Evolutionary conservation across 2,797 vertebrate species (phyloP), one percentile per base, ranked within the genome.

Genomic region (Echeneis naucrates): DNA sequence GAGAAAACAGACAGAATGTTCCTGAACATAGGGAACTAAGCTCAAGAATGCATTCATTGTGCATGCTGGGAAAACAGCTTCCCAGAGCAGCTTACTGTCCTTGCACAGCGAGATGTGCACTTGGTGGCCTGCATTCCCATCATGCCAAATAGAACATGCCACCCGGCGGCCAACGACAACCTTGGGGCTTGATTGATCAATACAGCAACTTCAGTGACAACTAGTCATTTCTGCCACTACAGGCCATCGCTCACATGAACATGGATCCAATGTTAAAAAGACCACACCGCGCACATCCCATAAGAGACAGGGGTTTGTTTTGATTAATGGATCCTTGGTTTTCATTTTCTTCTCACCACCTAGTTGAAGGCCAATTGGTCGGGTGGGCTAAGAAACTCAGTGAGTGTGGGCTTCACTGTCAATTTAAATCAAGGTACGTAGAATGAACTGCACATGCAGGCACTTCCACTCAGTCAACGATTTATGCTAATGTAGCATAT

Each of bases 121-220:
- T 69, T 9, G 66, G 56, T 71, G 80, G 80, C 77, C 77, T 17
- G 57, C 65, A 50, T 72, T 77, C 77, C 69, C 82, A 63, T 50
- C 62, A 24, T 68, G 59, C 59, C 67, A 58, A 75, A 81, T 61
- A 55, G 56, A 87, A 82, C 72, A 61, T 67, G 66, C 73, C 68
- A 79, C 57, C 45, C 65, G 5, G 7, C 42, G 16, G 21, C 48
- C 51, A n/a, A 24, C 63, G n/a, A 26, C 81, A 80, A 76, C 84
- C 81, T 79, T 37, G 19, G 58, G 73, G 48, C 60, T 65, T 91
- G 92, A 94, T 92, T 89, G 90, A 95, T 94, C 89, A 92, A 59
- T 81, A 77, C 75, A 60, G 60, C 75, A 67, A 72, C 84, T 86
- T 62, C 55, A 74, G 67, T 88, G 91, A 92, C 92, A 93, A 74